phyloP scores from a whole-genome alignment of 2,113 vertebrate species.

The Xyrauchen texanus region DNA sequence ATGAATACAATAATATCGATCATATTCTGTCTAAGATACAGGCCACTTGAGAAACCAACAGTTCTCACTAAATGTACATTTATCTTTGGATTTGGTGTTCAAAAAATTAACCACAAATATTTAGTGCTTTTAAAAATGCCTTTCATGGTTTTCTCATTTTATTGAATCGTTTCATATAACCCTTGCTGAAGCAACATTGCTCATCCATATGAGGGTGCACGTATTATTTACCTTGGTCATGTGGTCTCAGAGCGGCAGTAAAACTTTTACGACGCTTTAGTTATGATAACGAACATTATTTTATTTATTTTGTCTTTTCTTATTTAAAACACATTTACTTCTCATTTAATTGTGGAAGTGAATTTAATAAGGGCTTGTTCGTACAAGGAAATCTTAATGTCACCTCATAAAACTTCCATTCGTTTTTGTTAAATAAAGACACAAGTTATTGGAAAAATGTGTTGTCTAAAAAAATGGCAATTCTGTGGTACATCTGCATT shows the following conservation, averaged over 20 bases:
- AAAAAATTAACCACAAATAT: no score
- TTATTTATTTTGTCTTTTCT: neutral
- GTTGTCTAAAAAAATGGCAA: neutral
- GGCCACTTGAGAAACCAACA: no score
- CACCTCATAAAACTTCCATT: neutral
- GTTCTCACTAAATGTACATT: no score
- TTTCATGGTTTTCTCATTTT: neutral
- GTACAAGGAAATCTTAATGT: neutral
- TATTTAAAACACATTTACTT: neutral
- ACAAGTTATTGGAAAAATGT: neutral
- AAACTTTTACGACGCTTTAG: neutral
- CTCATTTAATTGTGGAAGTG: neutral
- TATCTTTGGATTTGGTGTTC: no score
- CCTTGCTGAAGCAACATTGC: no score
- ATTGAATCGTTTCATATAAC: neutral
- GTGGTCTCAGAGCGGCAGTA: neutral
- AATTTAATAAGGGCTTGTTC: neutral
- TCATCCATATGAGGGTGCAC: no score
- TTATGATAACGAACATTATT: neutral
- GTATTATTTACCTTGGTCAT: no score
- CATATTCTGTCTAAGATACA: no score
- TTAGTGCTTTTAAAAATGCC: no score
- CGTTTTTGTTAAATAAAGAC: neutral
- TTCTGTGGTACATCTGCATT: neutral
- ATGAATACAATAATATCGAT: no score